Base-by-base conservation (phyloP, 2,888 invertebrate genomes). In the Lepidochitona cinerea region DNA sequence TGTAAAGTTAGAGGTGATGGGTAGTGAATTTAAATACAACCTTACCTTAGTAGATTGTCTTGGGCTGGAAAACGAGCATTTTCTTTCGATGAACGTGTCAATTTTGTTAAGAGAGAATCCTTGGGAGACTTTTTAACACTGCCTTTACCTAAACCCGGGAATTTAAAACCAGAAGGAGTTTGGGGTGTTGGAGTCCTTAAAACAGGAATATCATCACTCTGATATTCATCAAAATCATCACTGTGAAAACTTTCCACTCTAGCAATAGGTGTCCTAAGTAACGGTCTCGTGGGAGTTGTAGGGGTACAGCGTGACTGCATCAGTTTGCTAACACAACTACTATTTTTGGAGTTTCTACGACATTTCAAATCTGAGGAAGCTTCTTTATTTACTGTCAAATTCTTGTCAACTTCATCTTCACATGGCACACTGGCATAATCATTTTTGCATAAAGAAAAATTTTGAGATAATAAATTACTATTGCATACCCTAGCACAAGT, bases 211-310 rank as follows among this genome's bases (percentile, higher is more conserved):
- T 59, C 59, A 23, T 29, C 59, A 4, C 29, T 23, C 29, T 59
- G 59, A 29, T 59, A 59, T 26, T 71, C 78, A 68, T 88, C 88
- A 77, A 86, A 86, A 73, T 88, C 88, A 68, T 87, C 87, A 80
- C 87, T 87, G 76, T 87, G 87, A 75, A 88, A 88, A 75, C 88
- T 88, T 72, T 88, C 88, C 70, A 88, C 85, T 7, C 87, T 82
- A 69, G 88, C 88, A 70, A 88, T 80, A 36, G 88, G 88, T 26
- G 85, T 85, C 37, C 52, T 52, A 12, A 70, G 26, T 26, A 59
- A 59, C 26, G 23, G 59, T 26, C 59, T 4, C 26, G 59, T 7
- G 4, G 59, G 59, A 7, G 59, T 59, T 23, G 59, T 29, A 59
- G 59, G 59, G 2, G 59, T 59, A 23, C 29, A 32, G 29, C 23